phyloP scores from a whole-genome alignment of 2,797 vertebrate species.

The Valencia hispanica region DNA sequence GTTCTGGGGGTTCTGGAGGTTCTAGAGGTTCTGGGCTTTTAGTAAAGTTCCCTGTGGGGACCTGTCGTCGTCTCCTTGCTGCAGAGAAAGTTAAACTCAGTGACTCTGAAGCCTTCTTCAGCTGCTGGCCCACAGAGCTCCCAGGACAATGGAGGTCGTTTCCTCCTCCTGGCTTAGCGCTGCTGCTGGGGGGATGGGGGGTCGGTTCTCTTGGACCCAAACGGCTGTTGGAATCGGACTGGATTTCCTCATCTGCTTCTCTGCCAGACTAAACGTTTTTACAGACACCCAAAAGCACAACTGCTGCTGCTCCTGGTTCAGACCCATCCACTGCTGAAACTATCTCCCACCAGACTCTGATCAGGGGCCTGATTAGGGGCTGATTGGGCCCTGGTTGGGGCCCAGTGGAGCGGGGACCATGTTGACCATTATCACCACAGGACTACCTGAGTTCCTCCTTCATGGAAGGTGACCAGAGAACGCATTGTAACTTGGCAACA shows the following conservation, averaged over 20 bases:
- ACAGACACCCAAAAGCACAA: not conserved
- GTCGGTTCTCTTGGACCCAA: not conserved
- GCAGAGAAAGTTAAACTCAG: conserved; percentile 31
- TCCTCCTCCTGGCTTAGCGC: conserved; percentile 35
- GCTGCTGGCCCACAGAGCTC: conserved; percentile 42
- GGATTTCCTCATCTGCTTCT: conserved; percentile 37
- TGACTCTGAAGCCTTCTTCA: conserved; percentile 31
- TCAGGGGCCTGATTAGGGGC: too few relatives aligned
- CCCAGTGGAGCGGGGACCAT: too few relatives aligned
- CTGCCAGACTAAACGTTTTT: conserved; percentile 30
- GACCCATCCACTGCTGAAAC: too few relatives aligned
- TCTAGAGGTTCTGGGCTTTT: too few relatives aligned
- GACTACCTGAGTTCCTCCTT: too few relatives aligned
- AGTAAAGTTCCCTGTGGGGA: conserved; percentile 18
- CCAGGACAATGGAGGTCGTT: conserved; percentile 51
- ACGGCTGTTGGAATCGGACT: conserved; percentile 24
- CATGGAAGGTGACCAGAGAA: too few relatives aligned
- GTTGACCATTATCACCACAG: too few relatives aligned
- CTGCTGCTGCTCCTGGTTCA: too few relatives aligned
- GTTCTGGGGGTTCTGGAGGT: too few relatives aligned
- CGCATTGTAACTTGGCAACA: too few relatives aligned
- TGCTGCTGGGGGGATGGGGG: conserved; percentile 5
- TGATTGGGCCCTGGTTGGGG: too few relatives aligned
- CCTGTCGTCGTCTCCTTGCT: conserved; percentile 14
- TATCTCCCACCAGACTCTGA: too few relatives aligned